A percentile compares a stretch with the other conserved stretches of the same genome.
Evolutionary conservation across 2,888 invertebrate genomes (phyloP).

Genomic region (Ommatoiulus sabulosus): DNA sequence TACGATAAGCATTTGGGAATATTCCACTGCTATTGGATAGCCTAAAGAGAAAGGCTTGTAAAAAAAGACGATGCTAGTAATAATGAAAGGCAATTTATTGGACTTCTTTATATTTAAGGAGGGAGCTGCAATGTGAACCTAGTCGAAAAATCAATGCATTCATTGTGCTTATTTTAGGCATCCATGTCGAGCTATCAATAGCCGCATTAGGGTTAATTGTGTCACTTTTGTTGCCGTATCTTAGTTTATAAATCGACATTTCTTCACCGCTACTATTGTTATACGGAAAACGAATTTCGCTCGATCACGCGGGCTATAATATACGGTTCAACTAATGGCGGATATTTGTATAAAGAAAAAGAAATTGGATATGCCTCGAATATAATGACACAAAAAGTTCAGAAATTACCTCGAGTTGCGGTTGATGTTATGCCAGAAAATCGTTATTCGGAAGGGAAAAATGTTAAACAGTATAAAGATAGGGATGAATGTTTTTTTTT

Average conservation of each 20-base stretch:
- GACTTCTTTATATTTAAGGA: slow-evolving; percentile 29
- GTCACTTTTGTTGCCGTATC: slow-evolving; percentile 39
- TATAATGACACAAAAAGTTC: neutral
- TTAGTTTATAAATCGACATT: slow-evolving; percentile 42
- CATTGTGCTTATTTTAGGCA: slow-evolving; percentile 37
- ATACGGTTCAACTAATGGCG: slow-evolving; percentile 14
- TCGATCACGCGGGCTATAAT: neutral
- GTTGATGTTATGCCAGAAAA: neutral
- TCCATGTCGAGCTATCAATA: slow-evolving; percentile 47
- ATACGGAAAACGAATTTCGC: neutral
- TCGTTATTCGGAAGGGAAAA: neutral
- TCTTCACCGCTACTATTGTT: neutral
- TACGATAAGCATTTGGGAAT: slow-evolving; percentile 42
- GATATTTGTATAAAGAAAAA: neutral
- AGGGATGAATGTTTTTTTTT: too few species aligned
- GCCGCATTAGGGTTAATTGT: slow-evolving; percentile 47
- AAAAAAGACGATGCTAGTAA: slow-evolving; percentile 9
- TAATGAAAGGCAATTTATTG: slow-evolving; percentile 39
- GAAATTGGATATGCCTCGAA: neutral
- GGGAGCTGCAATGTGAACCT: slow-evolving; percentile 16
- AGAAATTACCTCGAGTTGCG: neutral
- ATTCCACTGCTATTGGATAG: neutral
- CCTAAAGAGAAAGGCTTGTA: neutral
- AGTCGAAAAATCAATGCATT: slow-evolving; percentile 34
- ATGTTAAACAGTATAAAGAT: neutral